phyloP scores from a whole-genome alignment of 2,888 invertebrate genomes.

The Apodemia hepburni region DNA sequence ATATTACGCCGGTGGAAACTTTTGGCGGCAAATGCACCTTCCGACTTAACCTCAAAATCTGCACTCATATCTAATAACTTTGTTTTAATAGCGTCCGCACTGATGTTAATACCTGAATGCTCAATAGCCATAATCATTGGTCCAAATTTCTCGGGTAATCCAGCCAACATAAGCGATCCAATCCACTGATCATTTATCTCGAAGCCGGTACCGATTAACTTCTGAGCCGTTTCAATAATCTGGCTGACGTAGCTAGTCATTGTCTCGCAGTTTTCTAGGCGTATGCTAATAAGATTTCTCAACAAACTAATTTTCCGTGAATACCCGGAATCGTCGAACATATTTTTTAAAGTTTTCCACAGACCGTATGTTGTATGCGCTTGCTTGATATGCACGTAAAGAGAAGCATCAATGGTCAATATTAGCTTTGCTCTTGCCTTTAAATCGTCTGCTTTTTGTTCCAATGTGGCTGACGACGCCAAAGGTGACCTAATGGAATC shows the following conservation, averaged over 20 bases:
- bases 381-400: conserved; percentile 32
- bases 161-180: conserved; percentile 7
- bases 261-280: conserved; percentile 20
- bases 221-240: conserved; percentile 4
- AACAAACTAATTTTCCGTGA: conserved; percentile 23
- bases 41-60: conserved; percentile 23
- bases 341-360: conserved; percentile 30
- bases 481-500: conserved; percentile 23
- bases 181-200: conserved; percentile 11
- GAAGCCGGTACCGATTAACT: conserved; percentile 4
- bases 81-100: conserved; percentile 23
- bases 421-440: conserved; percentile 33
- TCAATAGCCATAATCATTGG: conserved; percentile 16
- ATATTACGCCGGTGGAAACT: conserved; percentile 8
- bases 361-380: conserved; percentile 21
- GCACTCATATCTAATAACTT: conserved; percentile 23
- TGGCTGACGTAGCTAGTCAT: conserved; percentile 15
- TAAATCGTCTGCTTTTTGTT: conserved; percentile 22
- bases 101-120: conserved; percentile 4
- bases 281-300: conserved; percentile 23
- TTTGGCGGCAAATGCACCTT: conserved; percentile 23
- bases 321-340: conserved; percentile 29
- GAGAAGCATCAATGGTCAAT: conserved; percentile 31
- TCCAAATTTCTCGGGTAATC: conserved; percentile 10
- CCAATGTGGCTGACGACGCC: conserved; percentile 18